Evolutionary conservation across 2,797 vertebrate species (phyloP).

Genomic region (Siniperca obscura): DNA sequence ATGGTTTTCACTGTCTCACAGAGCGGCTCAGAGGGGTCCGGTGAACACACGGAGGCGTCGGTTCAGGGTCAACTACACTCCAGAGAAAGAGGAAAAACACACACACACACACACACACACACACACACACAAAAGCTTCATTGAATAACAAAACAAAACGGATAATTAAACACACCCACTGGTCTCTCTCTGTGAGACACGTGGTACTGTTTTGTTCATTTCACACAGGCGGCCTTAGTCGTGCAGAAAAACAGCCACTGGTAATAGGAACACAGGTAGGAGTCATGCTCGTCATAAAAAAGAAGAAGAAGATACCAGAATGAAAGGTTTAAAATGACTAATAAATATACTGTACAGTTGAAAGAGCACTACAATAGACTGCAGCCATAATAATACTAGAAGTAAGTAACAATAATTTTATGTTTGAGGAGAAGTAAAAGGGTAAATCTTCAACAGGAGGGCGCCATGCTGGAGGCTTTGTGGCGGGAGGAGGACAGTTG

Average conservation of each 20-base stretch:
- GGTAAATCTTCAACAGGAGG: constrained; percentile 46
- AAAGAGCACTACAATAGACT: constrained; percentile 74
- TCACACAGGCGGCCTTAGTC: constrained; percentile 69
- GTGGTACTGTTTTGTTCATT: constrained; percentile 38
- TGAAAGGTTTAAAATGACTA: constrained; percentile 58
- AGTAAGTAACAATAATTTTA: constrained; percentile 55
- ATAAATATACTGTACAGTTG: constrained; percentile 80
- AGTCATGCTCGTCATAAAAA: constrained; percentile 79
- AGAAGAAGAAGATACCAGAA: constrained; percentile 42
- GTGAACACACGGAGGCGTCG: constrained; percentile 45
- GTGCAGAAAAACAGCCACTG: constrained; percentile 72
- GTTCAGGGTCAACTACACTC: constrained; percentile 54
- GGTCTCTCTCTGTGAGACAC: constrained; percentile 42
- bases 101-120: neutral
- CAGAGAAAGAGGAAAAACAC: constrained; percentile 29
- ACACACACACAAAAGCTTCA: constrained; percentile 10
- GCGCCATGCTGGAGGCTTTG: constrained; percentile 39
- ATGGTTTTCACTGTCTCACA: constrained; percentile 58
- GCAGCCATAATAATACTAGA: constrained; percentile 64
- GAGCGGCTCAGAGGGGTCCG: constrained; percentile 38
- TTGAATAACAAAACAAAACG: constrained; percentile 45
- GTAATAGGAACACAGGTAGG: constrained; percentile 58
- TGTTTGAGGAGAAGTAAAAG: constrained; percentile 47
- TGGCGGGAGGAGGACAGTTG: constrained; percentile 19
- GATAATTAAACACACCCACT: constrained; percentile 54